phyloP scores from a whole-genome alignment of 2,888 invertebrate genomes.

The Amiota minor region DNA sequence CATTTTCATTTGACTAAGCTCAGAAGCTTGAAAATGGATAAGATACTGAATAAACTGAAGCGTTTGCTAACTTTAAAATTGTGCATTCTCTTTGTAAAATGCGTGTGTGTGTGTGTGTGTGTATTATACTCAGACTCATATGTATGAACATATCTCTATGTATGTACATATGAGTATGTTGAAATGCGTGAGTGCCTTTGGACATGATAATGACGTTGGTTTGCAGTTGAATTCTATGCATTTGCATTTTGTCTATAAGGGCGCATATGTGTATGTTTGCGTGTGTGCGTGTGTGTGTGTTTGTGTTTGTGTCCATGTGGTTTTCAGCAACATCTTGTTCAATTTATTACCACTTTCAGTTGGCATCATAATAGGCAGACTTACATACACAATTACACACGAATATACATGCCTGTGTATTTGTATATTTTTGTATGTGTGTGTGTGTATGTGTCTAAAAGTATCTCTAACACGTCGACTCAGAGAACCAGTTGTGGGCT shows the following conservation, averaged over 20 bases:
- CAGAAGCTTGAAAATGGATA: conserved; percentile 2
- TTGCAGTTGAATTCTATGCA: conserved; percentile 42
- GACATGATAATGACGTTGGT: conserved; percentile 62
- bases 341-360: conserved; percentile 70
- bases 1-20: neutral
- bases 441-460: conserved; percentile 38
- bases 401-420: conserved; percentile 47
- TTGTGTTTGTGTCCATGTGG: conserved; percentile 53
- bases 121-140: conserved; percentile 23
- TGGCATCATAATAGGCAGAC: conserved; percentile 64
- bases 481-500: conserved; percentile 32
- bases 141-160: no score
- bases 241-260: conserved; percentile 50
- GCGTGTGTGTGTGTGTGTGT: neutral
- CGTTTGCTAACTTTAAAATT: conserved; percentile 23
- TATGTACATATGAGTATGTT: neutral
- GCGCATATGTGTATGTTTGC: conserved; percentile 32
- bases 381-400: conserved; percentile 33
- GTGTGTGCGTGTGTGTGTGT: conserved; percentile 17
- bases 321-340: conserved; percentile 69
- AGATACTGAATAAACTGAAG: conserved; percentile 25
- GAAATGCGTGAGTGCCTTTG: conserved; percentile 32
- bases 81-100: conserved; percentile 18
- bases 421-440: neutral
- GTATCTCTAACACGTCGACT: conserved; percentile 59